Evolutionary conservation across 2,113 vertebrate species (phyloP).

Genomic region (Salvelinus fontinalis): DNA sequence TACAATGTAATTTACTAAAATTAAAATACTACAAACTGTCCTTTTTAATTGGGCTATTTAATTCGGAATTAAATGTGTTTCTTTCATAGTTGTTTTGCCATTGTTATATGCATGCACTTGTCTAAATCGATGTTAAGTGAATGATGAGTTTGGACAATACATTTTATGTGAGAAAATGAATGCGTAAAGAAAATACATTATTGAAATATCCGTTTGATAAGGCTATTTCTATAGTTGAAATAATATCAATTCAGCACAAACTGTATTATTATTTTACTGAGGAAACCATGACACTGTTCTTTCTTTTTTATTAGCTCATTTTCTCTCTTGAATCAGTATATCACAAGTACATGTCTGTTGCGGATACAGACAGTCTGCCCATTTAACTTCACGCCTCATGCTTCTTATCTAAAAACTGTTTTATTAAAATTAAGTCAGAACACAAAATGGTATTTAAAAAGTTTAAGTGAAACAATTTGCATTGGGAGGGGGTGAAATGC

Average conservation of each 20-base stretch:
- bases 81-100: background rate
- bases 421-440: slow-evolving; percentile 75
- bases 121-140: no score
- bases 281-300: slow-evolving; percentile 57
- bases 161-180: slow-evolving; percentile 7
- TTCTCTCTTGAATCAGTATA: slow-evolving; percentile 57
- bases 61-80: background rate
- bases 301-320: slow-evolving; percentile 60
- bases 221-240: slow-evolving; percentile 63
- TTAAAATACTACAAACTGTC: no score
- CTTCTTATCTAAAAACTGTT: slow-evolving; percentile 68
- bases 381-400: slow-evolving; percentile 57
- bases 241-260: slow-evolving; percentile 64
- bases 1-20: no score
- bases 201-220: slow-evolving; percentile 62
- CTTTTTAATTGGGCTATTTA: no score
- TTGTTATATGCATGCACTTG: slow-evolving; percentile 2
- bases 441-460: slow-evolving; percentile 78
- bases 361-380: slow-evolving; percentile 55
- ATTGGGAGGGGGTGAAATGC: slow-evolving; percentile 76
- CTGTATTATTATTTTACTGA: slow-evolving; percentile 57
- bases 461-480: slow-evolving; percentile 79
- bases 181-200: slow-evolving; percentile 20
- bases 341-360: slow-evolving; percentile 52
- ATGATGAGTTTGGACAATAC: no score